Base-by-base conservation (phyloP, 1,140 invertebrate genomes). In the Mycetomoellerius zeteki region DNA sequence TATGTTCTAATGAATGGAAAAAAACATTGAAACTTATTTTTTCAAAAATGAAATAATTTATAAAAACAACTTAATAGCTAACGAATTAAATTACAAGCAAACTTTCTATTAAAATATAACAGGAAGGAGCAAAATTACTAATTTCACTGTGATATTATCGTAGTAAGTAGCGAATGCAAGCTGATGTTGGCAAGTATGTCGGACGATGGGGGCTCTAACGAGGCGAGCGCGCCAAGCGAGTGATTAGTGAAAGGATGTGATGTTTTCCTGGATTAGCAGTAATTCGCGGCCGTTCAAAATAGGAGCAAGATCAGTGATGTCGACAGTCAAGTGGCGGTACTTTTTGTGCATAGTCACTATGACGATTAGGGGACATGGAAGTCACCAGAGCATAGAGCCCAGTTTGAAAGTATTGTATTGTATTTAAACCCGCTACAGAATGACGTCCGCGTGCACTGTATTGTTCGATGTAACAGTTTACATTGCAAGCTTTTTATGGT, bases 181-280 rank as follows among this genome's bases (percentile, higher is more conserved):
- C 14, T 21, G 54, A 30, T 0, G 27, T 52, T 69, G 14, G 58
- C 21, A 24, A 52, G 65, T 30, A 47, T 62, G 12, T 37, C n/a
- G 62, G 77, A 24, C 43, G 52, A 50, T 47, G 76, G 73, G 73
- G 0, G 73, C 76, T 89, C 88, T 85, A 90, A 90, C 85, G 65
- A 90, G 85, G 85, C 80, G 60, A 84, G 24, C 14, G 47, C 30
- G 86, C 24, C 60, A 47, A 24, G 56, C 52, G 27, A 52, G 43
- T 64, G 89, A 88, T 91, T 90, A 91, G 89, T 88, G 75, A 78
- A 90, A 80, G 86, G 72, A 86, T 80, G 90, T 78, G 89, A 91
- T 81, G 62, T 90, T 87, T 81, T 88, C 43, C 27, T 69, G 50
- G 58, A 85, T 91, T 88, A 90, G 77, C 90, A 47, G 47, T 50